A percentile compares a stretch with the other conserved stretches of the same genome.
Conservation (phyloP, 1,140 invertebrate species). For the Listronotus oregonensis region DNA sequence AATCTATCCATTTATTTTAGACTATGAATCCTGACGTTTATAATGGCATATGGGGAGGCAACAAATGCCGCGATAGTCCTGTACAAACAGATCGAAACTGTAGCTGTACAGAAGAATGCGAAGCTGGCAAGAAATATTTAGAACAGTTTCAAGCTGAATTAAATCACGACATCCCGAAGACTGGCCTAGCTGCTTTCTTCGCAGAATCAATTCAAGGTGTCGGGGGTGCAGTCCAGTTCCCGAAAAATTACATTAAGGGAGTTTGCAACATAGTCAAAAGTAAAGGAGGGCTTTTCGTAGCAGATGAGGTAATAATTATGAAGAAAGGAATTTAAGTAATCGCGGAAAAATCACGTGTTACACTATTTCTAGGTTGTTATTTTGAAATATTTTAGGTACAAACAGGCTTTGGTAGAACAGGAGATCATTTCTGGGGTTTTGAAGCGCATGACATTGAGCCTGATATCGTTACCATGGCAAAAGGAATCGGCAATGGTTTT, state of each 20-base stretch:
- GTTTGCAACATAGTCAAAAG: constrained; percentile 79
- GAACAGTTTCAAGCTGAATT: constrained; percentile 81
- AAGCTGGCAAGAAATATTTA: constrained; percentile 78
- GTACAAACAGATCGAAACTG: constrained; percentile 75
- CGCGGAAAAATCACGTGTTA: too few species aligned
- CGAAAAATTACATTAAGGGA: constrained; percentile 83
- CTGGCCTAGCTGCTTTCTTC: constrained; percentile 84
- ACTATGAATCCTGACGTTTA: constrained; percentile 91
- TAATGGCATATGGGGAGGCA: constrained; percentile 86
- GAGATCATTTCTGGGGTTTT: constrained; percentile 95
- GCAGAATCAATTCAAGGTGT: constrained; percentile 95
- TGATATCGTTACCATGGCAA: constrained; percentile 91
- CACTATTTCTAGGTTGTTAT: too few species aligned
- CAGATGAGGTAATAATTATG: constrained; percentile 77
- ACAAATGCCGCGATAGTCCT: constrained; percentile 84
- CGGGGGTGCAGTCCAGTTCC: constrained; percentile 90
- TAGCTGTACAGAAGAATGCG: constrained; percentile 70
- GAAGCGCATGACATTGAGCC: constrained; percentile 83
- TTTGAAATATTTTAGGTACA: constrained; percentile 72
- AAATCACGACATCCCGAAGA: constrained; percentile 65
- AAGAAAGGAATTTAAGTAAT: too few species aligned
- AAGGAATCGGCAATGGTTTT: constrained; percentile 92
- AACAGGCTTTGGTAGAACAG: constrained; percentile 93
- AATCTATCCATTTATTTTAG: constrained; percentile 55
- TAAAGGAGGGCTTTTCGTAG: constrained; percentile 85